phyloP scores from a whole-genome alignment of 2,888 invertebrate genomes.

The Tachystola acroxantha region DNA sequence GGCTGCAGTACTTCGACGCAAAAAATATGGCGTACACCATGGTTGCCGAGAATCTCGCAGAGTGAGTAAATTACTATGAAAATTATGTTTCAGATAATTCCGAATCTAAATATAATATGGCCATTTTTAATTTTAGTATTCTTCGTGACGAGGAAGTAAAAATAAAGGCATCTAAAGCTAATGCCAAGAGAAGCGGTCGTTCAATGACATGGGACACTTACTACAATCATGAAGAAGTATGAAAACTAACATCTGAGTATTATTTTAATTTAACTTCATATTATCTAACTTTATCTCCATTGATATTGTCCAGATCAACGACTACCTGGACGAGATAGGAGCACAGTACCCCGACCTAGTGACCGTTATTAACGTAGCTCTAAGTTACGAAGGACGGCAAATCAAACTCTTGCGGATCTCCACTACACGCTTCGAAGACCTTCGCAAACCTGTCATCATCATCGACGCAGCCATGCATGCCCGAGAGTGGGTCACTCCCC shows the following conservation, averaged over 20 bases:
- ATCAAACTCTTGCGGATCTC: slow-evolving; percentile 80
- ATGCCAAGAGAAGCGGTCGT: slow-evolving; percentile 36
- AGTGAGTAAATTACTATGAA: slow-evolving; percentile 28
- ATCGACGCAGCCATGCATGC: slow-evolving; percentile 82
- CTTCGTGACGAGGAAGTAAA: slow-evolving; percentile 50
- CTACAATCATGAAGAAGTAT: slow-evolving; percentile 51
- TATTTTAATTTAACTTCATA: background rate
- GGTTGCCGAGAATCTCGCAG: slow-evolving; percentile 54
- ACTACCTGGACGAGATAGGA: slow-evolving; percentile 60
- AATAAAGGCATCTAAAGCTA: slow-evolving; percentile 26
- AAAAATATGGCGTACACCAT: slow-evolving; percentile 41
- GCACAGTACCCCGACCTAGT: slow-evolving; percentile 63
- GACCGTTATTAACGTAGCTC: slow-evolving; percentile 74
- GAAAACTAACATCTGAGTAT: too few relatives aligned
- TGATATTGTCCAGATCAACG: slow-evolving; percentile 68
- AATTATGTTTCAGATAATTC: too few relatives aligned
- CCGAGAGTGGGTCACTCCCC: slow-evolving; percentile 86
- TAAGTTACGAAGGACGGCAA: slow-evolving; percentile 78
- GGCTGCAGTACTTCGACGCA: slow-evolving; percentile 48
- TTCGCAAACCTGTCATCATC: slow-evolving; percentile 76
- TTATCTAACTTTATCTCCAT: too few relatives aligned
- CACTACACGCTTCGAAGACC: slow-evolving; percentile 55
- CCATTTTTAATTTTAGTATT: slow-evolving; percentile 31
- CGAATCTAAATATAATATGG: background rate
- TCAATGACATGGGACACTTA: slow-evolving; percentile 56